Evolutionary conservation across 2,888 invertebrate genomes (phyloP).

Genomic region (Dryadula phaetusa): DNA sequence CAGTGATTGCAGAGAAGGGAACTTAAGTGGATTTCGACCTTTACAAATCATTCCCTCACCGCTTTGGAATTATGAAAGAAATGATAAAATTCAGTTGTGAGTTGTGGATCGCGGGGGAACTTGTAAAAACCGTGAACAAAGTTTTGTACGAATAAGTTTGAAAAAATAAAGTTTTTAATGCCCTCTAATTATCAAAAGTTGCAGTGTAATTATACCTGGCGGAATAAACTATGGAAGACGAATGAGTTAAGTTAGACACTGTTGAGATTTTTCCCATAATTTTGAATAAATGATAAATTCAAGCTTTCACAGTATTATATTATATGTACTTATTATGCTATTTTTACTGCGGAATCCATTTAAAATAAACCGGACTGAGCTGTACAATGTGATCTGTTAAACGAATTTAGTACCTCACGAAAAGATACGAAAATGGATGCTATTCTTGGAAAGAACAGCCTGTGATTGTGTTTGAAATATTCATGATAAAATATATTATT

Average conservation of each 20-base stretch:
- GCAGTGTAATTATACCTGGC: background rate
- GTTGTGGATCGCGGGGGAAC: constrained; percentile 32
- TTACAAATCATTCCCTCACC: constrained; percentile 48
- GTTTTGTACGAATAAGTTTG: background rate
- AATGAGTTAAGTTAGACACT: no score
- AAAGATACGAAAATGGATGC: constrained; percentile 16
- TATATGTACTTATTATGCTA: no score
- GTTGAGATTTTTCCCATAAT: no score
- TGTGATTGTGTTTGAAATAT: background rate
- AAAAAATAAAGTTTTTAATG: background rate
- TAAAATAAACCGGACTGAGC: background rate
- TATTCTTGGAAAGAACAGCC: constrained; percentile 5
- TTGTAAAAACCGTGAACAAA: constrained; percentile 21
- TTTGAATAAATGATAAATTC: no score
- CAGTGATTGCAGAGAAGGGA: constrained; percentile 39
- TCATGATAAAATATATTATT: background rate
- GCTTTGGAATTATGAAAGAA: constrained; percentile 44
- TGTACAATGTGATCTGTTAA: constrained; percentile 5
- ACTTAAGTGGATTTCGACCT: constrained; percentile 45
- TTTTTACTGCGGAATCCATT: background rate
- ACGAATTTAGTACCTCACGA: constrained; percentile 17
- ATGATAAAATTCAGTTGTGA: constrained; percentile 46
- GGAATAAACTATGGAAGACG: background rate
- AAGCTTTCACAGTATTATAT: no score
- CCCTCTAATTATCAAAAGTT: background rate